Evolutionary conservation across 2,888 invertebrate genomes (phyloP).

Genomic region (Endotricha flammealis): DNA sequence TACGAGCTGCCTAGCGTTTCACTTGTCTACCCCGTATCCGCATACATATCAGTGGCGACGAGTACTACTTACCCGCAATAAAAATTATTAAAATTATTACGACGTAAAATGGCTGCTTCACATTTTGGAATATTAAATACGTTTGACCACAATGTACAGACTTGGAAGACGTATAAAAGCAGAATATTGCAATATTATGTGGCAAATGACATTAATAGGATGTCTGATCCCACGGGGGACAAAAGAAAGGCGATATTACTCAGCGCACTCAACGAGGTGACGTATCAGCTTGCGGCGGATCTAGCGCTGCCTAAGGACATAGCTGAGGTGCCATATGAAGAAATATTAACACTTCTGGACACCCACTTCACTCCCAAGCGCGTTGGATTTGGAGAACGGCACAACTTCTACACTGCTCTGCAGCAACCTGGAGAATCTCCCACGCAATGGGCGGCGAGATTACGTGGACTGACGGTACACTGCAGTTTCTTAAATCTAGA

Average conservation of each 20-base stretch:
- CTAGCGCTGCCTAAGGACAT: constrained; percentile 21
- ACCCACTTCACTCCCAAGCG: constrained; percentile 25
- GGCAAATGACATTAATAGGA: no score
- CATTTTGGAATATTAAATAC: no score
- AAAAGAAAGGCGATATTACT: constrained; percentile 14
- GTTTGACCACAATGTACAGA: no score
- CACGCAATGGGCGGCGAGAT: constrained; percentile 23
- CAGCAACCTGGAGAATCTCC: constrained; percentile 21
- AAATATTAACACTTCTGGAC: constrained; percentile 21
- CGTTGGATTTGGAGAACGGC: constrained; percentile 26
- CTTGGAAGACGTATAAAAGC: no score
- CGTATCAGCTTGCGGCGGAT: constrained; percentile 19
- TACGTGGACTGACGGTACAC: constrained; percentile 20
- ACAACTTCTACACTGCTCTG: constrained; percentile 24
- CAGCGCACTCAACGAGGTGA: constrained; percentile 19
- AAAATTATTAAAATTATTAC: no score
- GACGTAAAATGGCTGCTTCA: no score
- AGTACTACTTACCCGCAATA: no score
- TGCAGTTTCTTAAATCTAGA: constrained; percentile 22
- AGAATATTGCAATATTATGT: no score
- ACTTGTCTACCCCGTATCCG: no score
- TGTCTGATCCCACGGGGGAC: no score
- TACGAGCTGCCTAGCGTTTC: no score
- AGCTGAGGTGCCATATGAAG: constrained; percentile 16
- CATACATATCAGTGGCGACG: no score